A percentile compares a stretch with the other conserved stretches of the same genome.
Conservation (phyloP, 2,888 invertebrate genomes). For the Drosophila dives region DNA sequence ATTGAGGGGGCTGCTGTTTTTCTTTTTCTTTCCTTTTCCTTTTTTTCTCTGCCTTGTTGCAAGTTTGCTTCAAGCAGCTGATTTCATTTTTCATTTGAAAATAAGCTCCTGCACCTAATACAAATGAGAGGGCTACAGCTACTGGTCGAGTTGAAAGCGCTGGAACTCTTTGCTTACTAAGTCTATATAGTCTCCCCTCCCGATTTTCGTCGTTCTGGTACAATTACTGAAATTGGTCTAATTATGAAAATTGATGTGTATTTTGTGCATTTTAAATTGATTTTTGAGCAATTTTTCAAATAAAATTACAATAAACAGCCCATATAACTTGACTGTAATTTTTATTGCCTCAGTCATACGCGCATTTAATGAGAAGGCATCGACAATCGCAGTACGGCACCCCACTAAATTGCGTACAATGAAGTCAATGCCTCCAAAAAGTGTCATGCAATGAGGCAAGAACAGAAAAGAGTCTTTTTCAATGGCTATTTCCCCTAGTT, state of each 20-base stretch:
- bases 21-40: neutral
- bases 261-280: slow-evolving; percentile 37
- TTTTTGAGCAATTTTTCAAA: slow-evolving; percentile 27
- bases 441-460: slow-evolving; percentile 55
- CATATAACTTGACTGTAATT: slow-evolving; percentile 2
- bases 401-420: slow-evolving; percentile 44
- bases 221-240: slow-evolving; percentile 38
- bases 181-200: neutral
- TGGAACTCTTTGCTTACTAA: neutral
- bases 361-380: neutral
- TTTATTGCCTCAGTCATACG: neutral
- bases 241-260: slow-evolving; percentile 18
- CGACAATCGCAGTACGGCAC: neutral
- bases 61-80: slow-evolving; percentile 29
- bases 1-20: neutral
- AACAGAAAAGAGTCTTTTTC: slow-evolving; percentile 5
- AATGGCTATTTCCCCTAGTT: slow-evolving; percentile 24
- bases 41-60: slow-evolving; percentile 24
- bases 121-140: neutral
- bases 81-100: slow-evolving; percentile 43
- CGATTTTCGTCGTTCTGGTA: neutral
- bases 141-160: neutral
- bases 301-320: slow-evolving; percentile 14
- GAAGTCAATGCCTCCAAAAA: slow-evolving; percentile 53
- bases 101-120: slow-evolving; percentile 19